Evolutionary conservation across 2,797 vertebrate genomes (phyloP).

Genomic region (Mustela erminea): DNA sequence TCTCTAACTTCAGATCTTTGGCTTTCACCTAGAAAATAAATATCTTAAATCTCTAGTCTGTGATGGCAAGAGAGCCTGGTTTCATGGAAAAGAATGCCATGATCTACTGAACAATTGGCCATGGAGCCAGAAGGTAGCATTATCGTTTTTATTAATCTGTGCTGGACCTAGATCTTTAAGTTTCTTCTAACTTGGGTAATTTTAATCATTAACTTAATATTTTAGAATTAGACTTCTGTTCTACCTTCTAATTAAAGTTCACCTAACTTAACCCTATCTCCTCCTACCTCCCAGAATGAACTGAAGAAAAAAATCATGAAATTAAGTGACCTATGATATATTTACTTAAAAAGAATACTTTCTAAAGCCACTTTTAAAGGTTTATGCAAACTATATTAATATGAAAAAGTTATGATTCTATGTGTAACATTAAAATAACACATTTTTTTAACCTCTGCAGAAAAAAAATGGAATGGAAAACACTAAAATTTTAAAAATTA

Average conservation of each 20-base stretch:
- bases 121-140: background rate
- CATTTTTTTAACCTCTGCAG: background rate
- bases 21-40: background rate
- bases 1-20: background rate
- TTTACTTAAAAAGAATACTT: background rate
- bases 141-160: background rate
- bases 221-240: constrained; percentile 7
- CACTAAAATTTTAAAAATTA: background rate
- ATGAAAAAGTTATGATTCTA: background rate
- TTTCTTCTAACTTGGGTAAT: background rate
- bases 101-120: background rate
- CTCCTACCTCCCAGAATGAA: background rate
- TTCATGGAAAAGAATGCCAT: background rate
- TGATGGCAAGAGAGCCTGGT: background rate
- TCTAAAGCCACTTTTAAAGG: background rate
- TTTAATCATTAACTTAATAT: background rate
- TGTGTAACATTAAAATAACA: background rate
- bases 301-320: background rate
- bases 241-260: background rate
- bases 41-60: background rate
- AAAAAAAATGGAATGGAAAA: background rate
- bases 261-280: background rate
- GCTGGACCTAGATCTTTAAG: background rate
- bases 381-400: background rate
- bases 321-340: background rate